Base-by-base conservation (phyloP, 2,113 vertebrate species). In the Beaufortia kweichowensis region DNA sequence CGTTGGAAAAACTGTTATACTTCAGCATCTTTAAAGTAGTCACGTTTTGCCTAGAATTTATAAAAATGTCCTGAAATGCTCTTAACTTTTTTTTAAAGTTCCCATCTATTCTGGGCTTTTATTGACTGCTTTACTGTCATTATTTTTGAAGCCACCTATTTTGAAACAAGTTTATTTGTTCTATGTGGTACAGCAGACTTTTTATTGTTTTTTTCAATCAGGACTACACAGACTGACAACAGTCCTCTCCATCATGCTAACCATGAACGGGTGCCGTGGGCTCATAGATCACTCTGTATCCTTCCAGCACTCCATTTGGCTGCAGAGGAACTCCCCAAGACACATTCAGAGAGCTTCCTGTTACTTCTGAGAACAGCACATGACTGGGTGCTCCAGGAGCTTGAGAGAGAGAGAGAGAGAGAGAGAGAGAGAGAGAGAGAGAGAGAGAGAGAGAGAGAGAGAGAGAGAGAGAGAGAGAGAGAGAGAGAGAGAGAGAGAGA, bases 281-380 rank as follows among this genome's bases (percentile, higher is more conserved):
- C 86, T 95, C 93, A 48, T 98, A 98, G 60, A 96, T 87, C 43
- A 98, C 94, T 65, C 95, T 91, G 86, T 98, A 98, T 77, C 96
- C 96, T 84, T 96, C 95, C 57, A 98, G 87, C 78, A 96, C 65
- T 62, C 96, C 96, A 15, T 98, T 98, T 67, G 95, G 94, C 11
- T 92, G 91, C 1, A 85, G 59, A 0, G 96, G 96, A 70, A 91
- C 90, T 0, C 95, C 96, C 96, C 96, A 98, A 9, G 96, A 96
- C 68, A 96, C 93, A 0, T 98, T 98, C 81, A 96, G 92, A 0
- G 95, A 95, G 3, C 89, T 94, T 74, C 92, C 95, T 1, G 95
- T 97, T 85, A 98, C 93, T 89, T 98, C 96, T 0, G 96, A 95
- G 90, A 98, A 98, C 0, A 82, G 82, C 86, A 98, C 85, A 83